Evolutionary conservation across 2,113 vertebrate genomes (phyloP), one percentile per base, ranked within the genome.

Genomic region (Triplophysa tibetana): DNA sequence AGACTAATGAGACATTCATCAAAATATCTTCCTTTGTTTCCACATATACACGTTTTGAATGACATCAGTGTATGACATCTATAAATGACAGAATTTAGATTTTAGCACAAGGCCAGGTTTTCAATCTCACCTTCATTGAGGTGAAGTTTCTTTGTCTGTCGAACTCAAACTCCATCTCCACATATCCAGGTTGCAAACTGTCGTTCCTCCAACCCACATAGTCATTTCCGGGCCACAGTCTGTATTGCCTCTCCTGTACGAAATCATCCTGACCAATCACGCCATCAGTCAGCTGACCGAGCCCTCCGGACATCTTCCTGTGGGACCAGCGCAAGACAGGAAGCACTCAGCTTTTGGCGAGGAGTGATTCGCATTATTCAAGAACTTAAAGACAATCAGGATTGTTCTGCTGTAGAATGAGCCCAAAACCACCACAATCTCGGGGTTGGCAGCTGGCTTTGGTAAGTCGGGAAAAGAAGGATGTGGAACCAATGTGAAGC

Each of bases 181-280:
- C 91, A 13, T 85, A 83, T 41, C 89, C 92, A 0, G 84, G 82
- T 0, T 85, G 88, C 48, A 91, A 83, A 19, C 91, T 94, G 82
- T 92, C 90, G 21, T 95, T 95, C 86, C 86, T 94, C 94, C 94
- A 95, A 88, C 94, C 94, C 60, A 95, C 87, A 48, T 95, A 95
- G 87, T 95, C 93, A 43, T 95, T 95, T 0, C 94, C 94, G 0
- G 90, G 92, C 94, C 93, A 93, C 62, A 89, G 90, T 1, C 87
- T 87, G 83, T 93, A 90, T 86, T 93, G 91, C 1, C 89, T 91
- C 4, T 87, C 92, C 82, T 87, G 64, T n/a, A 89, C 85, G 84
- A 94, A 95, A 84, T 95, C 92, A 11, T 95, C 94, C 83, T 87
- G 85, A 5, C 94, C 94, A 1, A 90, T 86, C 62, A 94, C 87